phyloP scores from a whole-genome alignment of 2,888 invertebrate species.

The Tolmerus cingulatus region DNA sequence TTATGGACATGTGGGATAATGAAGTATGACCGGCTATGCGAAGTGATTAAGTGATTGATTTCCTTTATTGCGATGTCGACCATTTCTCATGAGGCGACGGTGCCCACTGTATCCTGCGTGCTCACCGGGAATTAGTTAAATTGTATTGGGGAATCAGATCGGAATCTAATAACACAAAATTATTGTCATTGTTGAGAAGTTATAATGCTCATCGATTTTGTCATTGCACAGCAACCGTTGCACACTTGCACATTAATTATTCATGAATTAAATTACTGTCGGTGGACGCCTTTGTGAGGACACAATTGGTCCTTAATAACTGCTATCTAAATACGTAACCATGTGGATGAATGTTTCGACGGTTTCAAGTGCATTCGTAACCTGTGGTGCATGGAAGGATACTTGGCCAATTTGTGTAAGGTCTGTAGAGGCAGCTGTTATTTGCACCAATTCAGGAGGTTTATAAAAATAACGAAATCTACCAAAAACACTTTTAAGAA shows the following conservation, averaged over 20 bases:
- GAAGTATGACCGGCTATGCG: not conserved
- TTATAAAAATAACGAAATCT: too few species aligned
- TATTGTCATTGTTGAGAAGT: conserved; percentile 27
- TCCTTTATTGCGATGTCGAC: not conserved
- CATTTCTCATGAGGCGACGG: not conserved
- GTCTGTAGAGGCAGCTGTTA: too few species aligned
- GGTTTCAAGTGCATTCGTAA: not conserved
- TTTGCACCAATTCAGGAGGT: too few species aligned
- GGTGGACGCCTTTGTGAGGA: not conserved
- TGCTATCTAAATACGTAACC: not conserved
- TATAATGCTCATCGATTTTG: conserved; percentile 33
- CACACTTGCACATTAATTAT: conserved; percentile 4
- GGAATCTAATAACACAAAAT: conserved; percentile 39
- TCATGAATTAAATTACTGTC: not conserved
- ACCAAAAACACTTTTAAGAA: too few species aligned
- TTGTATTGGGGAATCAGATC: conserved; percentile 34
- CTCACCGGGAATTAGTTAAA: conserved; percentile 18
- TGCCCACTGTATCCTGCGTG: not conserved
- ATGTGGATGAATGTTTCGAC: not conserved
- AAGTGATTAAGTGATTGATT: conserved; percentile 39
- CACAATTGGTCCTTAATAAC: not conserved
- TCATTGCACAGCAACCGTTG: not conserved
- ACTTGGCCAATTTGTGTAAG: too few species aligned
- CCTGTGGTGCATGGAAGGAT: too few species aligned
- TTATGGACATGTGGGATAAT: not conserved